Conservation (phyloP, 2,113 vertebrate genomes). For the Smithornis capensis region DNA sequence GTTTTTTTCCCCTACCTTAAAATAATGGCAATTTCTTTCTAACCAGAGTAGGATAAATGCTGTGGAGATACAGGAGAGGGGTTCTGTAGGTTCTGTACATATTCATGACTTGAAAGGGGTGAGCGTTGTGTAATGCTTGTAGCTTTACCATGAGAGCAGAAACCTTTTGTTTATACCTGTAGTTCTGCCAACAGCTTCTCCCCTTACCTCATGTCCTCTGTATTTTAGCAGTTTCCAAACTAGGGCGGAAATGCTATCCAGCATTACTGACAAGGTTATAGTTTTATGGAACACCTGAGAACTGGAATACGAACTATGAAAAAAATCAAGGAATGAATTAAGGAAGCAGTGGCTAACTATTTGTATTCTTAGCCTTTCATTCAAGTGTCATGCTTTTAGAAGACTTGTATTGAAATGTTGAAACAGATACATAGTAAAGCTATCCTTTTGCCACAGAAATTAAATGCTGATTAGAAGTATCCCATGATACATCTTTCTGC, state of each 20-base stretch:
- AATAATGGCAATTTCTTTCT: not conserved
- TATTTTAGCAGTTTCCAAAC: not conserved
- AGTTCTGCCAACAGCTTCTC: not conserved
- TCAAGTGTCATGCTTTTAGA: not conserved
- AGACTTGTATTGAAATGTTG: not conserved
- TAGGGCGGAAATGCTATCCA: not conserved
- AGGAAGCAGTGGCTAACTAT: not conserved
- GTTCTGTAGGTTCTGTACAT: not conserved
- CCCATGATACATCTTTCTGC: not conserved
- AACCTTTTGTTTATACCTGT: not conserved
- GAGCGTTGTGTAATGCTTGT: not conserved
- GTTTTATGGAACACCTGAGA: not conserved
- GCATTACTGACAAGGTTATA: not conserved
- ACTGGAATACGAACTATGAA: not conserved
- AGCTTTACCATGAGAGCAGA: not conserved
- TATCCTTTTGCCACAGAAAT: not conserved
- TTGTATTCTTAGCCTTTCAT: not conserved
- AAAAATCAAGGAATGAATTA: not conserved
- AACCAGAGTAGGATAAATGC: not conserved
- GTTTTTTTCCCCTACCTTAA: accelerated
- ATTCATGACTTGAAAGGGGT: not conserved
- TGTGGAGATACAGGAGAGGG: not conserved
- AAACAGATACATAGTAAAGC: not conserved
- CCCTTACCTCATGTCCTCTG: not conserved
- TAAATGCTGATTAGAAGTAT: not conserved